phyloP scores from a whole-genome alignment of 2,113 vertebrate species.

The Bucco capensis region DNA sequence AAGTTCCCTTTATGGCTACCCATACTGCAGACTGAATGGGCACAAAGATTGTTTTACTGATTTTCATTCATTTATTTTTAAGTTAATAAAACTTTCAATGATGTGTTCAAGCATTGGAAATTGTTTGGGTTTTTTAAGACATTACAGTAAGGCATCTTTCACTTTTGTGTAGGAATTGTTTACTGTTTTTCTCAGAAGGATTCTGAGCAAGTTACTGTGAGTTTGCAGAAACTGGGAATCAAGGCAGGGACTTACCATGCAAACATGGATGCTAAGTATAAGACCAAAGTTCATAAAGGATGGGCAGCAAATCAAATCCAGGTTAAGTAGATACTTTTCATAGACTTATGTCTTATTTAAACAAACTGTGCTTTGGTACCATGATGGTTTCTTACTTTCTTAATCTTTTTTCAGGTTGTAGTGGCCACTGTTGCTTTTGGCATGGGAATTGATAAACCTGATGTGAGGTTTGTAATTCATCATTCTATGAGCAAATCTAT shows the following conservation, averaged over 20 bases:
- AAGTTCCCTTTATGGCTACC: background rate
- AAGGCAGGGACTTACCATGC: constrained; percentile 86
- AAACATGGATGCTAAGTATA: constrained; percentile 86
- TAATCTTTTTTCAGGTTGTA: constrained; percentile 79
- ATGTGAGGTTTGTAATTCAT: constrained; percentile 95
- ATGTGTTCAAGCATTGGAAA: background rate
- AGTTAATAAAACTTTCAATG: background rate
- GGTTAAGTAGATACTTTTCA: constrained; percentile 65
- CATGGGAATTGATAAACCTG: constrained; percentile 96
- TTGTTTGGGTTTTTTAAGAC: background rate
- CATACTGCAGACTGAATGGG: background rate
- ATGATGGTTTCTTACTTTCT: background rate
- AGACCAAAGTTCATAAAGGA: constrained; percentile 84
- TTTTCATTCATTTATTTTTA: background rate
- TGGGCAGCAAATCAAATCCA: constrained; percentile 89
- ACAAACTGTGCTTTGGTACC: background rate
- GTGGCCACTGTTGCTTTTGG: constrained; percentile 98
- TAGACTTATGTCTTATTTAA: background rate
- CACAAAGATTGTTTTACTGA: background rate
- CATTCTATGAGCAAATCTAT: constrained; percentile 98
- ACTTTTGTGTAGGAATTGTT: constrained; percentile 82
- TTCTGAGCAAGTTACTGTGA: constrained; percentile 83
- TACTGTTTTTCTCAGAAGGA: constrained; percentile 99
- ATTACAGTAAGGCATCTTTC: background rate
- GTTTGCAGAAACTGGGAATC: constrained; percentile 83